Evolutionary conservation across 2,797 vertebrate species (phyloP).

Genomic region (Gambelia wislizenii): DNA sequence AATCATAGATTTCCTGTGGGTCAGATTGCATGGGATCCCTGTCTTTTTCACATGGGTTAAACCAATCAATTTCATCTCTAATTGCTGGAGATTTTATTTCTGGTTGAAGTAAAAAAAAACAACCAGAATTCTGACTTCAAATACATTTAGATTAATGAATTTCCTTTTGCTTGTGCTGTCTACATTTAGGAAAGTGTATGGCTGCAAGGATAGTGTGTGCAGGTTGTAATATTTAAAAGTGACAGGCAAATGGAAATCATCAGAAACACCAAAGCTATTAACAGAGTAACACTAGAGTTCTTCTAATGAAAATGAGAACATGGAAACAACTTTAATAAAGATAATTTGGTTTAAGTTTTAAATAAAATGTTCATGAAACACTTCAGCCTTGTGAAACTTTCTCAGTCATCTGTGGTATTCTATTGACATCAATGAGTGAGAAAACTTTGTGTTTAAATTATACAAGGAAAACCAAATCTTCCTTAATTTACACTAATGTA

Average conservation of each 20-base stretch:
- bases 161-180: slow-evolving; percentile 37
- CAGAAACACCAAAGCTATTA: slow-evolving; percentile 47
- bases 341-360: slow-evolving; percentile 13
- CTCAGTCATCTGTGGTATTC: neutral
- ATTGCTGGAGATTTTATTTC: slow-evolving; percentile 44
- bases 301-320: neutral
- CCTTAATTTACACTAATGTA: neutral
- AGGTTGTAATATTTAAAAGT: slow-evolving; percentile 39
- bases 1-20: neutral
- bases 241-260: slow-evolving; percentile 56
- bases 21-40: neutral
- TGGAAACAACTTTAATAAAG: neutral
- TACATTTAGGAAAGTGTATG: slow-evolving; percentile 37
- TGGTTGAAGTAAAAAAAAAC: slow-evolving; percentile 41
- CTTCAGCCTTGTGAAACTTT: slow-evolving; percentile 6
- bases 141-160: slow-evolving; percentile 48
- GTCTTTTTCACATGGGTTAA: slow-evolving; percentile 21
- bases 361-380: slow-evolving; percentile 34
- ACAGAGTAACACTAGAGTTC: slow-evolving; percentile 38
- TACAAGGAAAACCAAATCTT: neutral
- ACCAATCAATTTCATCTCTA: slow-evolving; percentile 45
- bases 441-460: neutral
- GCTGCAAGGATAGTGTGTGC: slow-evolving; percentile 36
- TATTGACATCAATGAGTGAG: neutral
- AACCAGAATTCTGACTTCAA: slow-evolving; percentile 38